Percentiles rank a stretch among this genome's conserved stretches.
Conservation (phyloP, 30 jellyfish, hydroid and myxozoan species). For the Nemopilema nomurai region DNA sequence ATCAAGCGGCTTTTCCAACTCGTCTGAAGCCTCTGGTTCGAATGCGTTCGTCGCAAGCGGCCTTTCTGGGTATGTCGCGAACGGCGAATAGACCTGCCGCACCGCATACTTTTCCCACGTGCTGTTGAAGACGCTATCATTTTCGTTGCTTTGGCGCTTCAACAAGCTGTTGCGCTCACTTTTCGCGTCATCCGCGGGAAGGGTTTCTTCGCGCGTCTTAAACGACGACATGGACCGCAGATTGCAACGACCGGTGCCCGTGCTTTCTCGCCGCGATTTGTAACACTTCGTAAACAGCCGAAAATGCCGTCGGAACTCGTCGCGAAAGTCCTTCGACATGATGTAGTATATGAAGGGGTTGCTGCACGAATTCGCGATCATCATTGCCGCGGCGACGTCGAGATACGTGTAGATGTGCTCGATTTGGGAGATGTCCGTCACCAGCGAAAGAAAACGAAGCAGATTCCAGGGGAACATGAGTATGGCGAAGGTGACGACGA, state of each 20-base stretch:
- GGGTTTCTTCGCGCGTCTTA: slow-evolving; percentile 44
- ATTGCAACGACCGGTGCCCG: neutral
- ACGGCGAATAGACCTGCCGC: slow-evolving; percentile 39
- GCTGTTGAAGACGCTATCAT: slow-evolving; percentile 14
- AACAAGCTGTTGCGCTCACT: neutral
- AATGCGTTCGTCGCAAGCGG: neutral
- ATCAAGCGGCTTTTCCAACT: neutral
- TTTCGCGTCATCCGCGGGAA: slow-evolving; percentile 7
- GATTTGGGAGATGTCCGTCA: slow-evolving; percentile 33
- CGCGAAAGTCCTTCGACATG: slow-evolving; percentile 87
- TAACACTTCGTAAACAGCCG: slow-evolving; percentile 52
- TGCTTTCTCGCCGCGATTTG: slow-evolving; percentile 22
- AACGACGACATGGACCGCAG: slow-evolving; percentile 9
- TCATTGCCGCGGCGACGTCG: slow-evolving; percentile 56
- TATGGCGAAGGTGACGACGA: slow-evolving; percentile 75
- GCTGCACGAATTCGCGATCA: slow-evolving; percentile 88
- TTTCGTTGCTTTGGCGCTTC: neutral
- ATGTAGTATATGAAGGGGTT: slow-evolving; percentile 86
- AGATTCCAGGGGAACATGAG: slow-evolving; percentile 89
- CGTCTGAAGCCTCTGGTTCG: neutral
- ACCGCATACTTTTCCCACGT: slow-evolving; percentile 60
- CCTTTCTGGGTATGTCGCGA: neutral
- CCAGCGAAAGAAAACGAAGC: slow-evolving; percentile 64
- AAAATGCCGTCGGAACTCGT: slow-evolving; percentile 76
- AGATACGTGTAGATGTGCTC: slow-evolving; percentile 28